Evolutionary conservation across 2,797 vertebrate genomes (phyloP).

Genomic region (Peromyscus melanophrys): DNA sequence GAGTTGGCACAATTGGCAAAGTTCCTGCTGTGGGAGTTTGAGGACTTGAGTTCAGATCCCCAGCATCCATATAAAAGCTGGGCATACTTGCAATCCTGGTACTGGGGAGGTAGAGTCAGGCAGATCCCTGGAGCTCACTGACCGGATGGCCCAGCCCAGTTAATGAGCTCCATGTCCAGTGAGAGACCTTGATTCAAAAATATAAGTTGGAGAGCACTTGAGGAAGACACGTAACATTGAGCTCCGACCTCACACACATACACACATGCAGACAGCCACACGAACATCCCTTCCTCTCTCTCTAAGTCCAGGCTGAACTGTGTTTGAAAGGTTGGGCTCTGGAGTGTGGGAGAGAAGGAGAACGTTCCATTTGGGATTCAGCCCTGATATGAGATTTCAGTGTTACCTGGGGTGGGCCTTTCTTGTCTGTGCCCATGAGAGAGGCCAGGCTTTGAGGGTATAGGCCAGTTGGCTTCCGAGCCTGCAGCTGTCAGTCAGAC

Average conservation of each 20-base stretch:
- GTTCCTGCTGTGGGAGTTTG: neutral
- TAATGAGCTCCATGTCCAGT: neutral
- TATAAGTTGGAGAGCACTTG: neutral
- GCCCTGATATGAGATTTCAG: neutral
- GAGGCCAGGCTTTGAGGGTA: neutral
- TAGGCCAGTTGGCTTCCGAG: neutral
- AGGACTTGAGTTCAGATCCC: neutral
- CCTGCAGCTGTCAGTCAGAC: neutral
- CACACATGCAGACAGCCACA: neutral
- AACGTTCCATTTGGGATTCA: neutral
- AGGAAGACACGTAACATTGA: neutral
- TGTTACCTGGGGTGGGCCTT: constrained; percentile 12
- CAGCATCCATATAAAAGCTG: neutral
- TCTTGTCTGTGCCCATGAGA: neutral
- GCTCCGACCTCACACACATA: neutral
- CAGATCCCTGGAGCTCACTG: neutral
- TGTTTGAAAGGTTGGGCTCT: neutral
- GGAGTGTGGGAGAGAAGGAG: neutral
- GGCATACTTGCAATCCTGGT: neutral
- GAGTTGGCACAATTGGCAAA: neutral
- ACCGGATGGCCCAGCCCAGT: neutral
- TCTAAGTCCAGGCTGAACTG: neutral
- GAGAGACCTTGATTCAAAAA: neutral
- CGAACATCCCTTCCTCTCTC: no score
- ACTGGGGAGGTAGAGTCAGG: neutral